These are phyloP conservation scores for Lutraria lutraria DNA, from an alignment of 2,888 invertebrate species.

Conservation along the genomic window DNA sequence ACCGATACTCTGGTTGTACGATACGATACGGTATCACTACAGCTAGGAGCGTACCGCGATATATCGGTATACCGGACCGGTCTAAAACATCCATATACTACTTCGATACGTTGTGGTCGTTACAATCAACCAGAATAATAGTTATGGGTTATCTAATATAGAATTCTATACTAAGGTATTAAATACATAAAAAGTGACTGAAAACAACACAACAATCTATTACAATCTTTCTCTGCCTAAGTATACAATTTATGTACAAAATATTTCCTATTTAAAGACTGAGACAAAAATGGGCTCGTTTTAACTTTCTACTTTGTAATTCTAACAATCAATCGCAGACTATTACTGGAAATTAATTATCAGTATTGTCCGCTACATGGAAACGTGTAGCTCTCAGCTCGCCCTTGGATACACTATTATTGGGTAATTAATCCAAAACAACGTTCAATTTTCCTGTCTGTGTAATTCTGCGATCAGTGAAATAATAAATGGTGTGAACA, in stretches of 20 bases:
- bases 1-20: too few species aligned
- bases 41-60: too few species aligned
- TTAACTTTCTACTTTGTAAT: not conserved
- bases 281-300: not conserved
- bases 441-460: slow-evolving; percentile 1
- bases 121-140: too few species aligned
- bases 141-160: too few species aligned
- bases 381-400: not conserved
- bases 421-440: not conserved
- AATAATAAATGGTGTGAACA: not conserved
- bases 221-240: not conserved
- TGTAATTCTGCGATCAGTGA: not conserved
- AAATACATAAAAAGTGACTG: not conserved
- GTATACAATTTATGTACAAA: not conserved
- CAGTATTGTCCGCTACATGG: not conserved
- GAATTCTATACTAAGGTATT: too few species aligned
- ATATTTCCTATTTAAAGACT: not conserved
- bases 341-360: not conserved
- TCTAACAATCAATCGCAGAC: not conserved
- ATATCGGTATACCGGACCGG: too few species aligned
- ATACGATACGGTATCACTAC: too few species aligned
- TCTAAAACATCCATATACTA: too few species aligned
- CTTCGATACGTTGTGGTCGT: too few species aligned
- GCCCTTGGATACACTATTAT: not conserved
- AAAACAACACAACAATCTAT: not conserved